Percentiles rank a stretch among this genome's conserved stretches.
These are phyloP conservation scores for Neoarius graeffei DNA, from an alignment of 2,113 vertebrate genomes.

Conservation along the genomic window DNA sequence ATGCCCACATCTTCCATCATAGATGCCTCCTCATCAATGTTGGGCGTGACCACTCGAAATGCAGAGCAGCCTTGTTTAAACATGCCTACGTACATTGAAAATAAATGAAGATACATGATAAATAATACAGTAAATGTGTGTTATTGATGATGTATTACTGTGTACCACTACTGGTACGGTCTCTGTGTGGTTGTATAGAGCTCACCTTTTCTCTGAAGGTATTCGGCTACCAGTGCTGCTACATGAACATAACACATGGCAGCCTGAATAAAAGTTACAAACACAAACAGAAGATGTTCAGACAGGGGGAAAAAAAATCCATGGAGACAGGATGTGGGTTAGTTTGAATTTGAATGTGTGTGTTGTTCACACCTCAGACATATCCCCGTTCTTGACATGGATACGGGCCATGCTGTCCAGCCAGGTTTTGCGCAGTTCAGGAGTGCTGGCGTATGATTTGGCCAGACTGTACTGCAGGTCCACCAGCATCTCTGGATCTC, in stretches of 20 bases:
- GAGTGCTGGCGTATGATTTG: slow-evolving; percentile 96
- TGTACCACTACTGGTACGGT: not conserved
- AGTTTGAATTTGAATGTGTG: not conserved
- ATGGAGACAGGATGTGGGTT: not conserved
- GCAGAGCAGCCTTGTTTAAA: slow-evolving; percentile 94
- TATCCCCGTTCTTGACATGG: slow-evolving; percentile 95
- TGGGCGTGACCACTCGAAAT: slow-evolving; percentile 93
- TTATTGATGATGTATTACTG: not conserved
- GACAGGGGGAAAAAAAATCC: no score
- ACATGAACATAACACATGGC: slow-evolving; percentile 55
- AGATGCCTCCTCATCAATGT: slow-evolving; percentile 97
- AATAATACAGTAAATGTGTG: not conserved
- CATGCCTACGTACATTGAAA: slow-evolving; percentile 76
- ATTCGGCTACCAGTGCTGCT: slow-evolving; percentile 52
- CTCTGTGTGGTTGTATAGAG: not conserved
- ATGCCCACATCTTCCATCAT: slow-evolving; percentile 99
- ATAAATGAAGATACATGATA: not conserved
- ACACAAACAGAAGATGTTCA: not conserved
- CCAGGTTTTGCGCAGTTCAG: slow-evolving; percentile 96
- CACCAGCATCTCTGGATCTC: slow-evolving; percentile 97
- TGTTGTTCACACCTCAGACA: slow-evolving; percentile 82
- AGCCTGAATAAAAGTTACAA: slow-evolving; percentile 37
- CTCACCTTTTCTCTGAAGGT: slow-evolving; percentile 51
- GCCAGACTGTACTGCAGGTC: slow-evolving; percentile 98
- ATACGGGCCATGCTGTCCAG: slow-evolving; percentile 98